Conservation (phyloP, 2,888 invertebrate species). For the Megamerina dolium region DNA sequence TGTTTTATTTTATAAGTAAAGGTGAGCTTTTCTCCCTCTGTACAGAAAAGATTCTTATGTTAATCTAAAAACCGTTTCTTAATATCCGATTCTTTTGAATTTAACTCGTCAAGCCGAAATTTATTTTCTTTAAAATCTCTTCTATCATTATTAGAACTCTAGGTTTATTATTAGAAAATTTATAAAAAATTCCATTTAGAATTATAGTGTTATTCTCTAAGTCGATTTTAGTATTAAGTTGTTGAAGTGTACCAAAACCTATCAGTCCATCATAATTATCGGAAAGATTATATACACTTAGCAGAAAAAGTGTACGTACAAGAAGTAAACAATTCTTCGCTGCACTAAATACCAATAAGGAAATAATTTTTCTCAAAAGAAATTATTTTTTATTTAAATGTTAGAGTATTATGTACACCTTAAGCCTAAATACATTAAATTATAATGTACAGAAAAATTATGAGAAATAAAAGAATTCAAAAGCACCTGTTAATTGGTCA, state of each 20-base stretch:
- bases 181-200: conserved; percentile 3
- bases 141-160: neutral
- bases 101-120: conserved; percentile 7
- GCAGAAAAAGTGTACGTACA: too few species aligned
- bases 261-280: conserved; percentile 14
- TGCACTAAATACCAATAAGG: too few species aligned
- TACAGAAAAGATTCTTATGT: conserved; percentile 32
- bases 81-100: conserved; percentile 2
- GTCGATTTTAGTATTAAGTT: conserved; percentile 10
- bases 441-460: too few species aligned
- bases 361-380: too few species aligned
- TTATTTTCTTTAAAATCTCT: neutral
- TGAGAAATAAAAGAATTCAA: too few species aligned
- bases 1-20: conserved; percentile 15
- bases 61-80: conserved; percentile 4
- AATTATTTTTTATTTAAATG: too few species aligned
- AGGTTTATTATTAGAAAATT: neutral
- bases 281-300: conserved; percentile 11
- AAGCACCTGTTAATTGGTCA: too few species aligned
- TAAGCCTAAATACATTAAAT: too few species aligned
- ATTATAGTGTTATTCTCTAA: conserved; percentile 1
- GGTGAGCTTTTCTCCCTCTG: conserved; percentile 10
- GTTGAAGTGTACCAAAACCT: conserved; percentile 6
- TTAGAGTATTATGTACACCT: too few species aligned
- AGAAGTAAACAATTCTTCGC: too few species aligned